These are phyloP conservation scores for Odobenus rosmarus DNA, from an alignment of 2,113 vertebrate genomes.

Conservation along the genomic window DNA sequence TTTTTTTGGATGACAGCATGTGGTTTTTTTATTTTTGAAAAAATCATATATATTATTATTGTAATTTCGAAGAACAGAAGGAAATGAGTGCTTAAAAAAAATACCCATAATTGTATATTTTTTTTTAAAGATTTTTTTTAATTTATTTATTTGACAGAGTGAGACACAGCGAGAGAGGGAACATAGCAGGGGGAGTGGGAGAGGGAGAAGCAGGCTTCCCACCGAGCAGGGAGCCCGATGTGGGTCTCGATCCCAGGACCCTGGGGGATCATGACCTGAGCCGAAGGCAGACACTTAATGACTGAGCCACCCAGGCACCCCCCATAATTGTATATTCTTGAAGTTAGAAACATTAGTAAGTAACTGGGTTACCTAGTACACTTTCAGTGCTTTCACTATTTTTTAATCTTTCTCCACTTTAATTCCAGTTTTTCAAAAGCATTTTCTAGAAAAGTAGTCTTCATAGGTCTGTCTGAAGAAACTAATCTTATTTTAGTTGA, in stretches of 20 bases:
- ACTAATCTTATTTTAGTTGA: conserved; percentile 19
- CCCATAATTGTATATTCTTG: background rate
- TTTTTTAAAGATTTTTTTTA: too few relatives aligned
- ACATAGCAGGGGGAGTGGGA: too few relatives aligned
- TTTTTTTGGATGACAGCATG: background rate
- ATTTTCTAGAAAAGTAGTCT: conserved; percentile 14
- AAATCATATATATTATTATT: background rate
- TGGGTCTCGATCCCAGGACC: too few relatives aligned
- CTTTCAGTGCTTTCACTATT: conserved; percentile 3
- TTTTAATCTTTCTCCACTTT: conserved; percentile 20
- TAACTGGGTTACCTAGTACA: background rate
- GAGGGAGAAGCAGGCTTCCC: too few relatives aligned
- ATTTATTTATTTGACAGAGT: too few relatives aligned
- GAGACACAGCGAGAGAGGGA: too few relatives aligned
- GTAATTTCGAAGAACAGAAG: background rate
- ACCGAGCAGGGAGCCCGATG: too few relatives aligned
- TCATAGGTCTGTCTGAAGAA: background rate
- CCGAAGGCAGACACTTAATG: too few relatives aligned
- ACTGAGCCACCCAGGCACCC: too few relatives aligned
- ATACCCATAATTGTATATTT: background rate
- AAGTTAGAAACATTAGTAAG: conserved; percentile 33
- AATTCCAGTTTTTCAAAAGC: conserved; percentile 9
- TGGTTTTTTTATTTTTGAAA: background rate
- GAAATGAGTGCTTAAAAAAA: background rate
- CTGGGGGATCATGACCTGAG: too few relatives aligned